Evolutionary conservation across 1,140 invertebrate species (phyloP).

Genomic region (Sminthurides bifidus): DNA sequence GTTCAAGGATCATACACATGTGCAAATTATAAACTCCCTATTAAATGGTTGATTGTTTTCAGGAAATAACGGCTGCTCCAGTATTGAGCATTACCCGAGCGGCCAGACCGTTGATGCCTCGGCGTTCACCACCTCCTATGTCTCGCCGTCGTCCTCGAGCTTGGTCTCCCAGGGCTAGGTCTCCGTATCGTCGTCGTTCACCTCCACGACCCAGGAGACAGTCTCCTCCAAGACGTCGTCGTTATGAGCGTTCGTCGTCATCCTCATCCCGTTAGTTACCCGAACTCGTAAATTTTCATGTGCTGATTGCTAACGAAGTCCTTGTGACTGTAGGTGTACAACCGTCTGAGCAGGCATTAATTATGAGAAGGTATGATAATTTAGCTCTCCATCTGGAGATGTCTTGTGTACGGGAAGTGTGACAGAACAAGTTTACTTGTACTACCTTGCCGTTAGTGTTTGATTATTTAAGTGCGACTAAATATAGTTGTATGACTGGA

Average conservation of each 20-base stretch:
- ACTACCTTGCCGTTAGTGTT: too few species aligned
- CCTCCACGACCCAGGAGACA: conserved; percentile 29
- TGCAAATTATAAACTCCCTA: background rate
- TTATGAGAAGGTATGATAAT: too few species aligned
- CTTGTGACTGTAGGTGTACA: too few species aligned
- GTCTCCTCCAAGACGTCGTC: conserved; percentile 49
- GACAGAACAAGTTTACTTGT: too few species aligned
- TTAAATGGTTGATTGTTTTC: background rate
- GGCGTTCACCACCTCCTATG: conserved; percentile 44
- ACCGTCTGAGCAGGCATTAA: too few species aligned
- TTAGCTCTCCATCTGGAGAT: too few species aligned
- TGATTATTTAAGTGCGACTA: too few species aligned
- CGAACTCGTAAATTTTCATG: too few species aligned
- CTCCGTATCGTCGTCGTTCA: conserved; percentile 39
- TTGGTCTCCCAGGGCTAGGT: conserved; percentile 45
- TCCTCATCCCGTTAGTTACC: conserved; percentile 62
- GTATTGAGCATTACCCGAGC: conserved; percentile 65
- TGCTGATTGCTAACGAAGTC: too few species aligned
- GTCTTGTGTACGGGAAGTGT: too few species aligned
- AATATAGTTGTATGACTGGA: too few species aligned
- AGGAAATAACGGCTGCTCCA: conserved; percentile 80
- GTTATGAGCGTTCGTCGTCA: conserved; percentile 66
- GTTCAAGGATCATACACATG: background rate
- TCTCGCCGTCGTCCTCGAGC: conserved; percentile 33
- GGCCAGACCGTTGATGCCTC: conserved; percentile 49